These are phyloP conservation scores for Misgurnus mizolepis DNA, from an alignment of 2,113 vertebrate genomes.

Conservation along the genomic window DNA sequence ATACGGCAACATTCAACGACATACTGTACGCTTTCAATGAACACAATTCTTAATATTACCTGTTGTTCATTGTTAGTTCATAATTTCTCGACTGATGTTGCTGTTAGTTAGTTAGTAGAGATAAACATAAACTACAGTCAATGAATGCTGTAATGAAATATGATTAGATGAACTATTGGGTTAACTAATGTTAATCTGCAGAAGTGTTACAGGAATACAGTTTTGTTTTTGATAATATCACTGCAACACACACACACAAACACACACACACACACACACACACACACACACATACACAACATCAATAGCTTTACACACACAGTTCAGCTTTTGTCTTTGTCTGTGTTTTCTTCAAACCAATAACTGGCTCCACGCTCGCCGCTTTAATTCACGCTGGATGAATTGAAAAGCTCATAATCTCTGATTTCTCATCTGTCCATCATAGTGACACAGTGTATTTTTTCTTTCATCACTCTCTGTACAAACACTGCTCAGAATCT, in stretches of 20 bases:
- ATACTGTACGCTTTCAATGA: too few relatives aligned
- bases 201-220: background rate
- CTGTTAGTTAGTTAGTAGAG: too few relatives aligned
- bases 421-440: constrained; percentile 21
- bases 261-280: background rate
- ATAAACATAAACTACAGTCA: too few relatives aligned
- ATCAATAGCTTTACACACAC: constrained; percentile 10
- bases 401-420: background rate
- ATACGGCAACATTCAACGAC: too few relatives aligned
- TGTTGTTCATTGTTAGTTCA: too few relatives aligned
- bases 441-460: constrained; percentile 41
- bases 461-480: constrained; percentile 35
- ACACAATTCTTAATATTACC: too few relatives aligned
- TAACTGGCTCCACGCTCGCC: constrained; percentile 6
- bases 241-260: background rate
- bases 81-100: too few relatives aligned
- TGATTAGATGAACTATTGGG: too few relatives aligned
- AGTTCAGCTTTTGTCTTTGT: constrained; percentile 6
- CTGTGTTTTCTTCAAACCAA: constrained; percentile 5
- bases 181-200: too few relatives aligned
- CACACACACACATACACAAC: constrained; percentile 4
- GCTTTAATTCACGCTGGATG: background rate
- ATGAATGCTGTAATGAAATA: too few relatives aligned
- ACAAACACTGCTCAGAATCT: constrained; percentile 43
- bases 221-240: background rate